Evolutionary conservation across 2,888 invertebrate genomes (phyloP), one percentile per base, ranked within the genome.

Genomic region (Diarsia rubi): DNA sequence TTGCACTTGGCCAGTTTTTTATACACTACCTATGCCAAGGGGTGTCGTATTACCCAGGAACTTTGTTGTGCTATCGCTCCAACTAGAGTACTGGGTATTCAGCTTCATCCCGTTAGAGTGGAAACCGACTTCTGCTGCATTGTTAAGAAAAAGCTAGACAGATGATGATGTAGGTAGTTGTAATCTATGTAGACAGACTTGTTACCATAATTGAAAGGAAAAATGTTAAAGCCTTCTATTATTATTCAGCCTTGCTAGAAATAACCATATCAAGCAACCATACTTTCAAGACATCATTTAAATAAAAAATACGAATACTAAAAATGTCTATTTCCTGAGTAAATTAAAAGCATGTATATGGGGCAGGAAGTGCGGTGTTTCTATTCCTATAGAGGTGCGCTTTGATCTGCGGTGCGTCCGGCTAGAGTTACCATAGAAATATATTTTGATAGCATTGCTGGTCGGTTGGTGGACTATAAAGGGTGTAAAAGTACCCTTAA

Each of bases 351-450:
- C 63, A 31, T 66, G 31, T 8, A 42, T 70, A 44, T 27, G 21
- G 60, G 72, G 37, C 82, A 83, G 82, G 82, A 82, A 84, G 71
- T 66, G 63, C 47, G 68, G 62, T 74, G 67, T 75, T 75, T 79
- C 84, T 80, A 72, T 80, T 80, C 54, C 57, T 69, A 75, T 69
- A 62, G 47, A 79, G 69, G 67, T 68, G 83, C 21, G 80, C 84
- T 82, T 82, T 82, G 84, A 83, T 79, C 82, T 74, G 65, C 72
- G 60, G 47, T 68, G 68, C 79, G 59, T 27, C 16, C 52, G n/a
- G 14, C 42, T 79, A 49, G 68, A 57, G 69, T 69, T 83, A 67
- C 79, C 60, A 64, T 47, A 60, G 44, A 44, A 27, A 62, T 76
- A 82, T 60, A 62, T 54, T 65, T 76, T 65, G 19, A 47, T 60